Evolutionary conservation across 2,888 invertebrate species (phyloP).

Genomic region (Deilephila elpenor): DNA sequence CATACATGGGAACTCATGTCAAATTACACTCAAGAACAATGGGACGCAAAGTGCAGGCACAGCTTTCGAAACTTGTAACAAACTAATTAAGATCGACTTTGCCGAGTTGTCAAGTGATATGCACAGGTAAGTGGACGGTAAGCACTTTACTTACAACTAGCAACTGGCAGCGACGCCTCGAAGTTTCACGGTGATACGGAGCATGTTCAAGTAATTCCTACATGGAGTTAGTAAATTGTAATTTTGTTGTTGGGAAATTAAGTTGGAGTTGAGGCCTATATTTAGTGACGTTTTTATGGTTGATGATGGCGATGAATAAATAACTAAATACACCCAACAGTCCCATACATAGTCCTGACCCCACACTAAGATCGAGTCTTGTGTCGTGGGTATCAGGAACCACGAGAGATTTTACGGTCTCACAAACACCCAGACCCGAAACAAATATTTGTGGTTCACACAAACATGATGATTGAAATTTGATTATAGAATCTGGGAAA

Average conservation of each 20-base stretch:
- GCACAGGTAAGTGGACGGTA: slow-evolving; percentile 16
- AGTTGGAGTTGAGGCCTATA: too few relatives aligned
- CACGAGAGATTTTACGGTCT: too few relatives aligned
- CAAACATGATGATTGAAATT: too few relatives aligned
- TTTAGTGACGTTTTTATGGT: too few relatives aligned
- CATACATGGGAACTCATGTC: not conserved
- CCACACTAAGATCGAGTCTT: too few relatives aligned
- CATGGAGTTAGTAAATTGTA: not conserved
- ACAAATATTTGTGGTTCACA: too few relatives aligned
- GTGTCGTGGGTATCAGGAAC: too few relatives aligned
- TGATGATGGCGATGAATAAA: too few relatives aligned
- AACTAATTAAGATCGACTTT: slow-evolving; percentile 27
- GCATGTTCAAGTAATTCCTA: not conserved
- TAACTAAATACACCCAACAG: too few relatives aligned
- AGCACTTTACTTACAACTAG: slow-evolving; percentile 14
- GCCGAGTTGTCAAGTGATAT: slow-evolving; percentile 22
- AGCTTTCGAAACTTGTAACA: slow-evolving; percentile 25
- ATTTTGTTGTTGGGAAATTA: not conserved
- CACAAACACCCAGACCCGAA: too few relatives aligned
- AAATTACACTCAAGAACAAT: not conserved
- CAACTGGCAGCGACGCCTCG: not conserved
- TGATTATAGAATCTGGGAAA: too few relatives aligned
- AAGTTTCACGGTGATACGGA: slow-evolving; percentile 1
- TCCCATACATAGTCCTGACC: too few relatives aligned
- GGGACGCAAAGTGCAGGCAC: not conserved